These are phyloP conservation scores for Gnathonemus longibarbis DNA, from an alignment of 2,113 vertebrate genomes.

Conservation along the genomic window DNA sequence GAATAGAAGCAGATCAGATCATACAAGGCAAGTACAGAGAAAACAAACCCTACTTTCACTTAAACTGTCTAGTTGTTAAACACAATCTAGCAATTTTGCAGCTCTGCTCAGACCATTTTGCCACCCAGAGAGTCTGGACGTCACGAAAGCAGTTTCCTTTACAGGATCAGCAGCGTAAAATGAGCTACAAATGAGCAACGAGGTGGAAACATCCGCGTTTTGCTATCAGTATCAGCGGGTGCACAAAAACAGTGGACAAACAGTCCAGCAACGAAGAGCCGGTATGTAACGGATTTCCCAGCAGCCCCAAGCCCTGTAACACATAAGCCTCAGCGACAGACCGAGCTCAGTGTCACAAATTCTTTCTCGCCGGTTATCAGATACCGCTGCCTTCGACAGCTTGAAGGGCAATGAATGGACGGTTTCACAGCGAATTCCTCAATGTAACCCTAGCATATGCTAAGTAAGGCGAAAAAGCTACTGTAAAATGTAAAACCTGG, in stretches of 20 bases:
- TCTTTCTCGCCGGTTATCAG: constrained; percentile 58
- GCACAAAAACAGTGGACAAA: background rate
- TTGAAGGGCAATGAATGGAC: constrained; percentile 55
- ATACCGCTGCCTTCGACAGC: constrained; percentile 47
- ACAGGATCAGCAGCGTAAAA: background rate
- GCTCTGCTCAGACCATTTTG: background rate
- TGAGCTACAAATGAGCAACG: background rate
- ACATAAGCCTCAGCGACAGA: constrained; percentile 50
- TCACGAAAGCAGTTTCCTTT: background rate
- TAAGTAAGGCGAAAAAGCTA: constrained; percentile 51
- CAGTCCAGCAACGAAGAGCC: background rate
- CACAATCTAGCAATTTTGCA: background rate
- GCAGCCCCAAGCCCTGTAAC: constrained; percentile 40
- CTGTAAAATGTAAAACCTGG: constrained; percentile 52
- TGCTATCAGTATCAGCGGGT: background rate
- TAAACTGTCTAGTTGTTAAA: background rate
- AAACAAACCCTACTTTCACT: background rate
- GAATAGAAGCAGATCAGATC: background rate
- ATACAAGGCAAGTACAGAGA: background rate
- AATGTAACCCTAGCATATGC: constrained; percentile 57
- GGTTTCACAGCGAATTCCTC: constrained; percentile 60
- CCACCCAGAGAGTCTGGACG: background rate
- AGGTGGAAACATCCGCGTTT: background rate
- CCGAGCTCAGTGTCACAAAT: constrained; percentile 51
- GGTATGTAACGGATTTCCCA: constrained; percentile 7